These are phyloP conservation scores for Sturnira hondurensis DNA, from an alignment of 2,113 vertebrate species.

Conservation along the genomic window DNA sequence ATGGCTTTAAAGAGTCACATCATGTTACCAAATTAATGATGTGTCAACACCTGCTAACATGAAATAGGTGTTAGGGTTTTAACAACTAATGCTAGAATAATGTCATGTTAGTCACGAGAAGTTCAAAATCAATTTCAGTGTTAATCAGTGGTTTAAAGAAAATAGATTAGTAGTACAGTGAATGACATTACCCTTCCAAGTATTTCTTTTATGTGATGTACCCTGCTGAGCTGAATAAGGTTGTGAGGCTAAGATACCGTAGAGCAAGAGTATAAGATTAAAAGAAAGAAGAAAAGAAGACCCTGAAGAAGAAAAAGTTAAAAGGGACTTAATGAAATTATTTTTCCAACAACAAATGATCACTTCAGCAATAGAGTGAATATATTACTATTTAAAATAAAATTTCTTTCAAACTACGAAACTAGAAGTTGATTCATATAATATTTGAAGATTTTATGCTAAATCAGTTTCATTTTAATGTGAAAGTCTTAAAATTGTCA, in stretches of 20 bases:
- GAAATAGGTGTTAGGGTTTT: constrained; percentile 77
- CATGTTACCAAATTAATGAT: constrained; percentile 74
- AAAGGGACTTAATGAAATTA: background rate
- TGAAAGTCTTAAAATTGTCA: background rate
- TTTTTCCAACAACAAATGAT: background rate
- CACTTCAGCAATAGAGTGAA: background rate
- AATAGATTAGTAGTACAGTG: constrained; percentile 76
- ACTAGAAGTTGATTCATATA: background rate
- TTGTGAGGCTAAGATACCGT: constrained; percentile 51
- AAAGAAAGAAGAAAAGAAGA: background rate
- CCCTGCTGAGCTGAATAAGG: constrained; percentile 60
- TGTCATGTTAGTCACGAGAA: constrained; percentile 76
- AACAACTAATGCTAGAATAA: constrained; percentile 80
- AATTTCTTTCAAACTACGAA: background rate
- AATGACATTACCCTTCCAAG: constrained; percentile 80
- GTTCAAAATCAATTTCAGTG: constrained; percentile 81
- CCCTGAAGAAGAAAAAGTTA: background rate
- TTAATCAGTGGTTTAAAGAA: constrained; percentile 82
- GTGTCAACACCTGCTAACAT: constrained; percentile 76
- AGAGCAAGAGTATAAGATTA: background rate
- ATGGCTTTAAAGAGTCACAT: constrained; percentile 59
- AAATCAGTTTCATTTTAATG: constrained; percentile 7
- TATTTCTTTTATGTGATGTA: constrained; percentile 49
- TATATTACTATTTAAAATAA: background rate
- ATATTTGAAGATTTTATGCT: background rate